Percentiles rank a stretch among this genome's conserved stretches.
phyloP scores from a whole-genome alignment of 30 jellyfish, hydroid and myxozoan species.

The Aurelia coerulea region DNA sequence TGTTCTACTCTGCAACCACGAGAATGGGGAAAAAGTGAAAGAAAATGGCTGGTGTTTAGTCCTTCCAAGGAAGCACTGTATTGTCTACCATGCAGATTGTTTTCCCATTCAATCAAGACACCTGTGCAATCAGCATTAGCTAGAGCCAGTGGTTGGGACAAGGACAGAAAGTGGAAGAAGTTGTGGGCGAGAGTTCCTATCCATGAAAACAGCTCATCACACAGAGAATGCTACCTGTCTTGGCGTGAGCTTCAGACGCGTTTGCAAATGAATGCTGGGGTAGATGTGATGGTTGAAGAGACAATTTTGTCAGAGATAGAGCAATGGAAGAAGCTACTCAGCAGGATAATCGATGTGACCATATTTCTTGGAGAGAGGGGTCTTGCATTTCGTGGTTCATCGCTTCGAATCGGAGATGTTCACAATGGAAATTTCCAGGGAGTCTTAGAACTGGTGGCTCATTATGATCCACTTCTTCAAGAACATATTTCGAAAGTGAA shows the following conservation, averaged over 20 bases:
- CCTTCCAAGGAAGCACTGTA: too few species aligned
- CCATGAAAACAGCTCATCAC: slow-evolving; percentile 21
- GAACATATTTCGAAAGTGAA: slow-evolving; percentile 24
- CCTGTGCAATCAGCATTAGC: slow-evolving; percentile 44
- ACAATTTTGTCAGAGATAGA: slow-evolving; percentile 32
- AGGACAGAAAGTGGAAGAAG: too few species aligned
- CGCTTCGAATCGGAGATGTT: slow-evolving; percentile 50
- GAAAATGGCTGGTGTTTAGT: too few species aligned
- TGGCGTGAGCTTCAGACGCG: slow-evolving; percentile 60
- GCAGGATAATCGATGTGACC: slow-evolving; percentile 28
- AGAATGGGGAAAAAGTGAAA: slow-evolving; percentile 15
- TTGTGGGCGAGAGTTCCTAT: too few species aligned
- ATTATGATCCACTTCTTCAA: slow-evolving; percentile 21
- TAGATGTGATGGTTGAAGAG: slow-evolving; percentile 35
- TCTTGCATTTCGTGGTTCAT: too few species aligned
- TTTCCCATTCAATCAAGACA: neutral
- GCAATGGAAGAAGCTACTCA: slow-evolving; percentile 49
- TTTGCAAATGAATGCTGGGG: slow-evolving; percentile 17
- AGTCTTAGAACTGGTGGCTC: slow-evolving; percentile 46
- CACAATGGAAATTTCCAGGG: slow-evolving; percentile 47
- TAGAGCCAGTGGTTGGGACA: slow-evolving; percentile 13
- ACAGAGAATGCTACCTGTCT: slow-evolving; percentile 10
- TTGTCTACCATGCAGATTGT: slow-evolving; percentile 45
- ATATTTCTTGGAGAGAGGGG: slow-evolving; percentile 27
- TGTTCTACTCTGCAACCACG: slow-evolving; percentile 22